A percentile compares a stretch with the other conserved stretches of the same genome.
Conservation (phyloP, 2,888 invertebrate species). For the Pogonocherus hispidulus region DNA sequence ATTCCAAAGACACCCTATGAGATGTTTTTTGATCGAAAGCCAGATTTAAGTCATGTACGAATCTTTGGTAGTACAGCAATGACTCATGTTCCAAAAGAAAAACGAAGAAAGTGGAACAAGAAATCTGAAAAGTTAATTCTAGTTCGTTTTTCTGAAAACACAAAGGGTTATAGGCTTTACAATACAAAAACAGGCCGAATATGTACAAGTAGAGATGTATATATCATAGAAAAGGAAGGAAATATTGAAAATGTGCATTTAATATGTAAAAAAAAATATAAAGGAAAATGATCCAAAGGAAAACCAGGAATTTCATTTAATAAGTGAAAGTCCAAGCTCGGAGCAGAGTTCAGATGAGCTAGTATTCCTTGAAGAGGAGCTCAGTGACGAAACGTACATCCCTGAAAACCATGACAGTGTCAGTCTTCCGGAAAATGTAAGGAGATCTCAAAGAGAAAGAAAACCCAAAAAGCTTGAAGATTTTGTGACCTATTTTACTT, state of each 20-base stretch:
- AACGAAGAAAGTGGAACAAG: slow-evolving; percentile 31
- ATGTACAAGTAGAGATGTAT: slow-evolving; percentile 29
- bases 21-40: slow-evolving; percentile 30
- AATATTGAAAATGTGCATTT: background rate
- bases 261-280: background rate
- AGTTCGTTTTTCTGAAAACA: slow-evolving; percentile 33
- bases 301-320: background rate
- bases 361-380: background rate
- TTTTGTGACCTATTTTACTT: slow-evolving; percentile 8
- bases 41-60: slow-evolving; percentile 34
- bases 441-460: background rate
- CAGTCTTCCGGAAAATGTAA: background rate
- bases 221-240: slow-evolving; percentile 27
- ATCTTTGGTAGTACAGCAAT: slow-evolving; percentile 30
- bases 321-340: background rate
- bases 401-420: background rate
- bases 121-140: slow-evolving; percentile 35
- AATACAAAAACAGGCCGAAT: slow-evolving; percentile 23
- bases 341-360: background rate
- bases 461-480: background rate
- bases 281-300: no score
- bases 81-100: slow-evolving; percentile 35
- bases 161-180: slow-evolving; percentile 30
- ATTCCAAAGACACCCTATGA: no score
- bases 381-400: background rate